phyloP scores from a whole-genome alignment of 1,140 invertebrate genomes.

The Doryteuthis pealeii region DNA sequence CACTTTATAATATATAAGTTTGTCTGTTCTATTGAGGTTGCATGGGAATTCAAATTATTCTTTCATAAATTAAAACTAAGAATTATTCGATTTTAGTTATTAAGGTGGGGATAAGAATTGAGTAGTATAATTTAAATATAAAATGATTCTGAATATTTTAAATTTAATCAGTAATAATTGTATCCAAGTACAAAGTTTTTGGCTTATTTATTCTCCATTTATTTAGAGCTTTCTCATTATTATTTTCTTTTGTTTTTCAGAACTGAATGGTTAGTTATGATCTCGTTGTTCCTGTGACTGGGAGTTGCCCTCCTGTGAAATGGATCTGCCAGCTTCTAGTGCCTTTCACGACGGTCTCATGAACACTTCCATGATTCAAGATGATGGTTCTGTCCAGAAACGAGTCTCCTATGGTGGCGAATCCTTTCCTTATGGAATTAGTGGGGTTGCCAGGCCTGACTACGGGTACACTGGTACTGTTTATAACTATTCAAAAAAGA shows the following conservation, averaged over 20 bases:
- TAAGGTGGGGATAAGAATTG: no score
- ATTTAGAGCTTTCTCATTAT: background rate
- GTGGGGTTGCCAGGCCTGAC: conserved; percentile 50
- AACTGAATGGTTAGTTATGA: conserved; percentile 9
- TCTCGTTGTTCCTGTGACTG: background rate
- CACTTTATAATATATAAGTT: no score
- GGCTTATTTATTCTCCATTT: background rate
- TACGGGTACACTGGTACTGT: conserved; percentile 50
- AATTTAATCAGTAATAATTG: no score
- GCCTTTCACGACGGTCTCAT: conserved; percentile 8
- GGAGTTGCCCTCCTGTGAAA: conserved; percentile 10
- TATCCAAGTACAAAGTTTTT: no score
- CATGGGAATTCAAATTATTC: no score
- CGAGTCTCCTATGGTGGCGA: background rate
- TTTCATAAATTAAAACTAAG: no score
- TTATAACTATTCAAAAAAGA: conserved; percentile 53
- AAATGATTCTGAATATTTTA: no score
- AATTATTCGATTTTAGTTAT: no score
- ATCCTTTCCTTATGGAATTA: conserved; percentile 50
- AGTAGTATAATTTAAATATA: no score
- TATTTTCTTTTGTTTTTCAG: conserved; percentile 1
- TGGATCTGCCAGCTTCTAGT: conserved; percentile 12
- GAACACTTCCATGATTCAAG: background rate
- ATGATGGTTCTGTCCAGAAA: background rate
- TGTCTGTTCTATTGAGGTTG: no score